phyloP scores from a whole-genome alignment of 1,140 invertebrate species.

The Protaetia brevitarsis region DNA sequence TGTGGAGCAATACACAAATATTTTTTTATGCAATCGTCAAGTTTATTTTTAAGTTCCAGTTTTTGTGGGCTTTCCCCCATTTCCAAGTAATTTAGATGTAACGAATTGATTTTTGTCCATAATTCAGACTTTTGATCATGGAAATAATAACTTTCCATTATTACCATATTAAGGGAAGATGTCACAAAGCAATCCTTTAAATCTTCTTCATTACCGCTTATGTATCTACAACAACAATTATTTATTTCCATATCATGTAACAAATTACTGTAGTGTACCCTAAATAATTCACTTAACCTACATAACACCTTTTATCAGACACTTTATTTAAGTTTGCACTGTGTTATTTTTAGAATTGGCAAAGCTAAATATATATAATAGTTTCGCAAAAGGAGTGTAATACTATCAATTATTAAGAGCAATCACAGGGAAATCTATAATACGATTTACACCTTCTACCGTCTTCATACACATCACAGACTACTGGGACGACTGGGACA shows the following conservation, averaged over 20 bases:
- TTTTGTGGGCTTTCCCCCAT: conserved; percentile 74
- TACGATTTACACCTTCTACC: too few relatives aligned
- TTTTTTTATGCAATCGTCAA: conserved; percentile 75
- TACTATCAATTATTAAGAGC: conserved; percentile 9
- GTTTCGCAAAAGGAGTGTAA: conserved; percentile 3
- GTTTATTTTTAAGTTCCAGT: conserved; percentile 65
- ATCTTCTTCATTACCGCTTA: neutral
- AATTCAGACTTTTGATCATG: conserved; percentile 60
- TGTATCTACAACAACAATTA: neutral
- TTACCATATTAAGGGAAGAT: conserved; percentile 40
- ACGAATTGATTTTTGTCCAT: conserved; percentile 65
- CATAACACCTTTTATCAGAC: conserved; percentile 6
- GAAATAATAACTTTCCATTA: conserved; percentile 42
- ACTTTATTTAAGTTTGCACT: neutral
- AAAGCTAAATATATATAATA: conserved; percentile 15
- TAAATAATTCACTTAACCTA: conserved; percentile 11
- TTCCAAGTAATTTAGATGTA: conserved; percentile 70
- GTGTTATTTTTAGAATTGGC: conserved; percentile 23
- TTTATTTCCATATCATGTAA: neutral
- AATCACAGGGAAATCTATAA: too few relatives aligned
- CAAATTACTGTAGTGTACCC: neutral
- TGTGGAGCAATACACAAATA: conserved; percentile 76
- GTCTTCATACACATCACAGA: too few relatives aligned
- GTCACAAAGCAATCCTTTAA: neutral
- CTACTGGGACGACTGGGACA: too few relatives aligned